Evolutionary conservation across 2,113 vertebrate genomes (phyloP), one percentile per base, ranked within the genome.

Genomic region (Lipophrys pholis): DNA sequence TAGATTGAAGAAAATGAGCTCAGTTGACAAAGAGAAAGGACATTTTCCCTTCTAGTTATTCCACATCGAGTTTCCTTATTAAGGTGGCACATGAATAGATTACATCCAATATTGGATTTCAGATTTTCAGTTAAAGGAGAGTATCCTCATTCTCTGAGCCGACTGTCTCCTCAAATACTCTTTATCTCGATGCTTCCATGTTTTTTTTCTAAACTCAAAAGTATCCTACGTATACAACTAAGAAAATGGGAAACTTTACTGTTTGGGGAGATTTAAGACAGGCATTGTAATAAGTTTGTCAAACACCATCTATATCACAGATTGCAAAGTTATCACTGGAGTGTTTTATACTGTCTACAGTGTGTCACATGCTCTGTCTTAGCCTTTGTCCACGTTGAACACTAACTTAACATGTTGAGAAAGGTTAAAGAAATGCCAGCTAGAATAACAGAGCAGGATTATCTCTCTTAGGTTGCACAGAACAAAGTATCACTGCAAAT

Each of bases 21-120:
- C 39, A 2, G 16, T 7, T 14, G 6, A 55, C 57, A 65, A 36
- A 49, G 36, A 58, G 5, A 45, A 38, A 7, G 16, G 15, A 17
- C 30, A 53, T 54, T 10, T 43, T 46, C 68, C 55, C 78, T 50
- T 59, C 58, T 57, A 64, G 58, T 41, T 12, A 49, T 38, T 48
- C 16, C 43, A 52, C 52, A 42, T 52, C 41, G 54, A 80, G 10
- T 79, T 63, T 70, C 56, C 56, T 70, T 72, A 80, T 79, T 73
- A 65, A 75, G 56, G 46, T 63, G 63, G 59, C 82, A 59, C n/a
- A n/a, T n/a, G 62, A 84, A 80, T 48, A 30, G 59, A 59, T 81
- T 90, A 48, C 78, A 77, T 79, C 14, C 9, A 69, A 60, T 68
- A 51, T 43, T 75, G 45, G 66, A 75, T 70, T 80, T 78, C 53